Percentiles rank a stretch among this genome's conserved stretches.
Conservation (phyloP, 1,140 invertebrate genomes). For the Gonioctena quinquepunctata region DNA sequence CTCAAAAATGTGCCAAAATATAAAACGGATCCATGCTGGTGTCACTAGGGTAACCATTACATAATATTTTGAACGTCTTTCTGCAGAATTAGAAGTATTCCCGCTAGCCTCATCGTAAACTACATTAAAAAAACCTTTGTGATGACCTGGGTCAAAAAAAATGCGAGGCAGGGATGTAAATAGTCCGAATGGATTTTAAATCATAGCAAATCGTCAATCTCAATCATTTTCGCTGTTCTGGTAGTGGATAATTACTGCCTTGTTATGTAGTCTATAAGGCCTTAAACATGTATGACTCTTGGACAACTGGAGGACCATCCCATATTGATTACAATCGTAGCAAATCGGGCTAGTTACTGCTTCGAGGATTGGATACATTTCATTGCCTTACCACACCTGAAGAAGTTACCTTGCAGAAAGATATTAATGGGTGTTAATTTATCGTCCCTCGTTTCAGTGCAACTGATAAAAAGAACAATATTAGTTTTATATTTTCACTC, state of each 20-base stretch:
- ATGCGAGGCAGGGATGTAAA: not conserved
- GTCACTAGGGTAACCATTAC: not conserved
- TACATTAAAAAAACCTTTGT: not conserved
- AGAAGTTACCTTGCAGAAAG: not conserved
- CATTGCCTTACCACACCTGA: not conserved
- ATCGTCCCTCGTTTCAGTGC: not conserved
- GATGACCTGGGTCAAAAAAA: not conserved
- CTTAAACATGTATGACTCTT: not conserved
- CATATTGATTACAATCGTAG: too few species aligned
- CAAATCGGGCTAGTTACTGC: not conserved
- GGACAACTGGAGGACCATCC: not conserved
- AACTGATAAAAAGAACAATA: not conserved
- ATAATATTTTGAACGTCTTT: not conserved
- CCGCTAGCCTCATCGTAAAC: too few species aligned
- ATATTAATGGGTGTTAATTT: not conserved
- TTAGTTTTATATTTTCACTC: not conserved
- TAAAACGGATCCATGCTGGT: not conserved
- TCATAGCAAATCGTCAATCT: too few species aligned
- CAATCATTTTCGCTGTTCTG: too few species aligned
- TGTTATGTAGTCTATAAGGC: not conserved
- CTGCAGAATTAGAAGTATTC: constrained; percentile 7
- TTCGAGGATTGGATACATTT: not conserved
- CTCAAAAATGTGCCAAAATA: not conserved
- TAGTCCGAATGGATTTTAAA: not conserved
- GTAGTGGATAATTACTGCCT: not conserved